A percentile compares a stretch with the other conserved stretches of the same genome.
These are phyloP conservation scores for Thumatha senex DNA, from an alignment of 2,888 invertebrate species.

Conservation along the genomic window DNA sequence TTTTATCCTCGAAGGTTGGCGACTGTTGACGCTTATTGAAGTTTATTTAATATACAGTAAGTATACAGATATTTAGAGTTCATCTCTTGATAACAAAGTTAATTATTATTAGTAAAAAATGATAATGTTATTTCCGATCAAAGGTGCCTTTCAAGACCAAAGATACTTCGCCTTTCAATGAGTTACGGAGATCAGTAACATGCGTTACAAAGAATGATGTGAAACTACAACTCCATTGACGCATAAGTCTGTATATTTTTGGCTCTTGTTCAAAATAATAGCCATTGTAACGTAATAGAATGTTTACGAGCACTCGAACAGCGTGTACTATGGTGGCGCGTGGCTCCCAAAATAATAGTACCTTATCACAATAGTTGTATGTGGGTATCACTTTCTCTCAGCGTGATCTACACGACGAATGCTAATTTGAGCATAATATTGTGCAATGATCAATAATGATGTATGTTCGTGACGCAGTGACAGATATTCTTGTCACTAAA, in stretches of 20 bases:
- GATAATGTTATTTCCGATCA: no score
- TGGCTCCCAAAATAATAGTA: constrained; percentile 25
- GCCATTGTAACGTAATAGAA: constrained; percentile 16
- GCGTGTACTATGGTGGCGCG: constrained; percentile 5
- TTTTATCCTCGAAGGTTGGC: no score
- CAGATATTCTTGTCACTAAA: constrained; percentile 8
- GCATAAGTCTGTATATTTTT: constrained; percentile 3
- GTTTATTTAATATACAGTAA: no score
- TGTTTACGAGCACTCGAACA: constrained; percentile 13
- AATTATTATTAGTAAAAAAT: no score
- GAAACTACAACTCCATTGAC: no score
- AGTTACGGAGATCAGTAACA: no score
- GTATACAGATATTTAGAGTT: no score
- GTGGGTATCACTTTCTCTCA: constrained; percentile 49
- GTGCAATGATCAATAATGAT: constrained; percentile 11
- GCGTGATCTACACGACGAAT: constrained; percentile 37
- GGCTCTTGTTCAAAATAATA: constrained; percentile 25
- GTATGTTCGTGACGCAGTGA: constrained; percentile 11
- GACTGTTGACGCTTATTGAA: no score
- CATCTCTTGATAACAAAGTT: no score
- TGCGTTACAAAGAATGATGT: no score
- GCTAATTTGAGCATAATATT: constrained; percentile 31
- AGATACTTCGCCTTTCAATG: no score
- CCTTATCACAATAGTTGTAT: constrained; percentile 14
- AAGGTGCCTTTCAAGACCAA: no score